Evolutionary conservation across 2,797 vertebrate genomes (phyloP), one percentile per base, ranked within the genome.

Genomic region (Hypotaenidia philippensis): DNA sequence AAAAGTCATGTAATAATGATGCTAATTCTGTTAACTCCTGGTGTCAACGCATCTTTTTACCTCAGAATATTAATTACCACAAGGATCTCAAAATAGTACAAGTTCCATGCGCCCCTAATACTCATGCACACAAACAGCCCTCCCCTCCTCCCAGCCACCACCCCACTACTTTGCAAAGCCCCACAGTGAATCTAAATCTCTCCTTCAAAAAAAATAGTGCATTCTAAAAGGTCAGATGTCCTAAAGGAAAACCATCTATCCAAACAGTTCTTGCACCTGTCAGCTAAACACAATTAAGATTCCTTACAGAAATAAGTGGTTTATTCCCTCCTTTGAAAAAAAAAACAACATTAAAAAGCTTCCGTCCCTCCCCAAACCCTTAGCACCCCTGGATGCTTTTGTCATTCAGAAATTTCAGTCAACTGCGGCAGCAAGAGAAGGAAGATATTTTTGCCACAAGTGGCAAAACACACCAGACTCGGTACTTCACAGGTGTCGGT

Each of bases 241-340:
- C 15, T 69, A 36, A 50, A 61, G 34, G 40, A 85, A 68, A 87
- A 32, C 38, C 17, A 32, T 61, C 83, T 50, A 70, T 7, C 31
- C 66, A 26, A 52, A 45, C 38, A 44, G 40, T 41, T 84, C 84
- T 55, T 85, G 90, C 95, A 97, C 95, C 95, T 96, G 94, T 93
- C 90, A 83, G n/a, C 49, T 5, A 53, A 83, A 79, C 26, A 38
- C 41, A 74, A 87, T 52, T 70, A 66, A 53, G 16, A 80, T 41
- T 71, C 64, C 78, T 89, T 50, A 70, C 40, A 82, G 38, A 69
- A 64, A 18, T 18, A 25, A 36, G n/a, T 1, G 1, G 5, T 76
- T 79, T 55, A 31, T 27, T 55, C n/a, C 29, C 19, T 68, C 19
- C 15, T 29, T 59, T 47, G 6, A 47, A 29, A 64, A 34, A 34